These are phyloP conservation scores for Ageneiosus marmoratus DNA, from an alignment of 2,113 vertebrate genomes.

Conservation along the genomic window DNA sequence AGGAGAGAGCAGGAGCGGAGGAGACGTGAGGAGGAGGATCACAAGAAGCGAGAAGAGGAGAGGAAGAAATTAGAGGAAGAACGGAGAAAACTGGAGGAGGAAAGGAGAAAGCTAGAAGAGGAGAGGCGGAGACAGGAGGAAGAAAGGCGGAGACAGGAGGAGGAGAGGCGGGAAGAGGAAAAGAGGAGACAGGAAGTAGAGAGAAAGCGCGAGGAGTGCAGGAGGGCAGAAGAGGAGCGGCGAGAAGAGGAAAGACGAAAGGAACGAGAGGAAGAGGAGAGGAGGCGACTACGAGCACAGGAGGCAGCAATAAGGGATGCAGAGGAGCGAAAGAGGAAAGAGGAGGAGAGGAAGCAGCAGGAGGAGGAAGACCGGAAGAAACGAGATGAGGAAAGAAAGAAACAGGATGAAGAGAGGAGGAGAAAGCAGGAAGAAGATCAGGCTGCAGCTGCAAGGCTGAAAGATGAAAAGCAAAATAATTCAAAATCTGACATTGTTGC, in stretches of 20 bases:
- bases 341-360: conserved; percentile 61
- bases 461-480: conserved; percentile 62
- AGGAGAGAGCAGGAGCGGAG: conserved; percentile 25
- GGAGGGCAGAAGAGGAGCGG: conserved; percentile 64
- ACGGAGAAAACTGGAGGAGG: conserved; percentile 29
- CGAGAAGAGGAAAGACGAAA: conserved; percentile 53
- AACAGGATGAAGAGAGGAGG: conserved; percentile 61
- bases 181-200: conserved; percentile 59
- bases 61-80: conserved; percentile 52
- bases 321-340: conserved; percentile 48
- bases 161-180: conserved; percentile 58
- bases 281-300: conserved; percentile 19
- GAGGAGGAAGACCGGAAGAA: conserved; percentile 65
- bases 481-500: conserved; percentile 73
- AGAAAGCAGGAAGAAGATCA: conserved; percentile 52
- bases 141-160: conserved; percentile 53
- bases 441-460: conserved; percentile 43
- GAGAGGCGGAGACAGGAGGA: conserved; percentile 49
- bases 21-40: conserved; percentile 15
- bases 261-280: conserved; percentile 48
- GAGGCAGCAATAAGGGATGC: conserved; percentile 23
- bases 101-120: conserved; percentile 53
- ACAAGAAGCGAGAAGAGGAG: conserved; percentile 31
- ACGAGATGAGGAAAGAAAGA: conserved; percentile 66
- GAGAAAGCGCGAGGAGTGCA: conserved; percentile 59